Evolutionary conservation across 2,113 vertebrate genomes (phyloP), one percentile per base, ranked within the genome.

Genomic region (Syngnathus typhle): DNA sequence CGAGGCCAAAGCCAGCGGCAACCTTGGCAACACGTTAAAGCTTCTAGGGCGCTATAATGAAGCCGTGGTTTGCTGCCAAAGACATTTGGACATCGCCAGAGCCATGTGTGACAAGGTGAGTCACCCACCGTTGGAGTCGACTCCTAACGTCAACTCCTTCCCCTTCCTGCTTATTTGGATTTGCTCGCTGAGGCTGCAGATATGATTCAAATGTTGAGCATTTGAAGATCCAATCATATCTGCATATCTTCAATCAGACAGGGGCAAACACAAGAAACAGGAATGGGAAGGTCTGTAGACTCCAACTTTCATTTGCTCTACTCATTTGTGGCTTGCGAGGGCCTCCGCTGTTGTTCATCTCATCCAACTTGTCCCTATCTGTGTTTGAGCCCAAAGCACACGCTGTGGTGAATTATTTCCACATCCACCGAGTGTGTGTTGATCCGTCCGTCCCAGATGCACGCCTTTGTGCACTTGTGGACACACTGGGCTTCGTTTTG

Each of bases 1-100:
- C 55, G 97, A 99, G 88, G 97, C 96, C 51, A 99, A 99, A 94
- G 97, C 96, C 69, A 98, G 96, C 63, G 96, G 96, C 27, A 99
- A 99, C 78, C 93, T 99, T 70, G 97, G 95, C 56, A 99, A 98
- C 85, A 98, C 97, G 4, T 88, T 98, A 69, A 98, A 98, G 81
- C 93, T 98, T 73, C 91, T 98, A 78, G 94, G 97, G 18, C 94
- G 95, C 59, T 99, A 95, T 82, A 94, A 98, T 54, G 97, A 99
- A 90, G 97, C 97, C 1, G 79, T 94, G 2, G 86, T 95, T 85
- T 98, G 95, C 85, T 99, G 96, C 88, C 96, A 98, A 18, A 92
- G 95, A 86, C 97, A 98, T 82, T 85, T 98, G 74, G 95, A 98
- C 72, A 96, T 99, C 85, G 96, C 96, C 44, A 93, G 89, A 86